A percentile compares a stretch with the other conserved stretches of the same genome.
Conservation (phyloP, 1,140 invertebrate genomes). For the Sycobia sp. region DNA sequence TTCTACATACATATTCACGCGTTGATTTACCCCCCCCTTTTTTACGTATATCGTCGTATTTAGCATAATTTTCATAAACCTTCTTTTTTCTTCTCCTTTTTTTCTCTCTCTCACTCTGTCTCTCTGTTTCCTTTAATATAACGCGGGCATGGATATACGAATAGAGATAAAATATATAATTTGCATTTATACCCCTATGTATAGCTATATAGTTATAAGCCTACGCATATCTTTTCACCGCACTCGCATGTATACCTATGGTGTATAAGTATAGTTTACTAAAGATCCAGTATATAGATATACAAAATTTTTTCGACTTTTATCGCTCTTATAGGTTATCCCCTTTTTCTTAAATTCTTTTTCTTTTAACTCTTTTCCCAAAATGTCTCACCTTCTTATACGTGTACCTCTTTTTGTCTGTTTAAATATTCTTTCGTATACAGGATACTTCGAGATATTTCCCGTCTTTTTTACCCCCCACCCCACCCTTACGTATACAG, state of each 20-base stretch:
- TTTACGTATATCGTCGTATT: conserved; percentile 41
- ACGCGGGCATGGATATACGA: conserved; percentile 52
- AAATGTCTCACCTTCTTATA: no score
- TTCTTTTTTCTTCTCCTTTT: conserved; percentile 38
- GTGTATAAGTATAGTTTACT: conserved; percentile 46
- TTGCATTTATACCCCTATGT: conserved; percentile 46
- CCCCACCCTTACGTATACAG: neutral
- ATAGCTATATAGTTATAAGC: conserved; percentile 39
- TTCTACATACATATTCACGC: conserved; percentile 48
- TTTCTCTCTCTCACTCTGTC: no score
- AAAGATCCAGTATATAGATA: conserved; percentile 45
- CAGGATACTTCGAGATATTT: neutral
- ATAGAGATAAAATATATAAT: conserved; percentile 61
- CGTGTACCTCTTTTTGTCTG: no score
- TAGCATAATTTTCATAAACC: conserved; percentile 42
- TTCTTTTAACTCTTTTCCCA: neutral
- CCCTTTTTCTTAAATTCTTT: neutral
- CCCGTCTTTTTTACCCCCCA: no score
- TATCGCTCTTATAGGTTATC: conserved; percentile 19
- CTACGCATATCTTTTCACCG: conserved; percentile 41
- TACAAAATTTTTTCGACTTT: conserved; percentile 48
- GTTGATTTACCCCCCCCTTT: conserved; percentile 38
- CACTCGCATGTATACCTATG: conserved; percentile 39
- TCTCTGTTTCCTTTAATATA: no score
- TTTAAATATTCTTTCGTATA: conserved; percentile 1